A percentile compares a stretch with the other conserved stretches of the same genome.
Conservation (phyloP, 2,113 vertebrate genomes). For the Sturnus vulgaris region DNA sequence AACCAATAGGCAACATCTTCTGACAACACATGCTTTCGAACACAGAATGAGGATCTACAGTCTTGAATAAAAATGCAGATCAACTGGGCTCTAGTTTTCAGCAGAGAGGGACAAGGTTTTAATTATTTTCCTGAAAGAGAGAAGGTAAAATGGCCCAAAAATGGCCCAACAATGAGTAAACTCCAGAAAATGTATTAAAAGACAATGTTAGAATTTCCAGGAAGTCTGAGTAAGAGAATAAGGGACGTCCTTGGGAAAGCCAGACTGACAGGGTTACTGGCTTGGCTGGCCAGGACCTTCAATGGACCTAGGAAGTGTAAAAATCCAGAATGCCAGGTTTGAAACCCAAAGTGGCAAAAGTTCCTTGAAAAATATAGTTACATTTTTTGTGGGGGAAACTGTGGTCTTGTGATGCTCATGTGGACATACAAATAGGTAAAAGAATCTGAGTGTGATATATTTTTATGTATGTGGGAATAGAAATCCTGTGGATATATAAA, state of each 20-base stretch:
- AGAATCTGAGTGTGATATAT: not conserved
- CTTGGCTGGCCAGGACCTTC: not conserved
- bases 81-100: not conserved
- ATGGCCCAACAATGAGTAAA: not conserved
- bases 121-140: not conserved
- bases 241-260: not conserved
- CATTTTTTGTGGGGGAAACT: not conserved
- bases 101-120: not conserved
- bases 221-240: not conserved
- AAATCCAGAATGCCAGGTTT: not conserved
- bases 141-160: not conserved
- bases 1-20: not conserved
- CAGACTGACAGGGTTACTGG: not conserved
- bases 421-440: not conserved
- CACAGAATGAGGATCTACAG: not conserved
- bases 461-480: not conserved
- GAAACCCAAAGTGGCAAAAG: not conserved
- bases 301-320: not conserved
- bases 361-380: not conserved
- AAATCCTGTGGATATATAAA: not conserved
- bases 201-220: not conserved
- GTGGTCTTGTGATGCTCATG: not conserved
- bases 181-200: not conserved
- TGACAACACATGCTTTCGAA: not conserved
- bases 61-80: not conserved